Conservation (phyloP, 2,888 invertebrate species). For the Morpho achilles region DNA sequence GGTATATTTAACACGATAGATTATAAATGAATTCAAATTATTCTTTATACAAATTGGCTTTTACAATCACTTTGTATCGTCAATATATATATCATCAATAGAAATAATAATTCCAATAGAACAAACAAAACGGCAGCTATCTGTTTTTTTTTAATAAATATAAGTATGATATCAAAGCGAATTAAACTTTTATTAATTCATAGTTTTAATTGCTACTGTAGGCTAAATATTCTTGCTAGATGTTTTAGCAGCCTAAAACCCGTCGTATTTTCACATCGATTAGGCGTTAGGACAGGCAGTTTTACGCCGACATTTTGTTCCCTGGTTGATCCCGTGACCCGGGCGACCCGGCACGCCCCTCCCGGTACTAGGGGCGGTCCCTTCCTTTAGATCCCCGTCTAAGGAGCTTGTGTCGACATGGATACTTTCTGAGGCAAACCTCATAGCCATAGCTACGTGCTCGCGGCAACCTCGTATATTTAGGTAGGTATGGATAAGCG, state of each 20-base stretch:
- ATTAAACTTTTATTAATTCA: too few species aligned
- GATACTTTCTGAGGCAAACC: constrained; percentile 48
- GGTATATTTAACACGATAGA: too few species aligned
- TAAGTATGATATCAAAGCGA: too few species aligned
- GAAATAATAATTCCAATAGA: too few species aligned
- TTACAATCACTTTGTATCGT: too few species aligned
- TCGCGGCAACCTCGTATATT: constrained; percentile 27
- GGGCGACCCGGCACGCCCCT: constrained; percentile 52
- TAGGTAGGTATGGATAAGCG: constrained; percentile 1
- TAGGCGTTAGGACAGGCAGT: constrained; percentile 37
- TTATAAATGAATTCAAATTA: too few species aligned
- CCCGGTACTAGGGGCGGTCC: constrained; percentile 50
- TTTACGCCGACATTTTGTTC: constrained; percentile 54
- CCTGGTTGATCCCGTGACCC: constrained; percentile 49
- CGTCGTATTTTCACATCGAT: constrained; percentile 25
- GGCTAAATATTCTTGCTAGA: neutral
- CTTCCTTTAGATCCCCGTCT: constrained; percentile 36
- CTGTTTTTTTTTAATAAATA: too few species aligned
- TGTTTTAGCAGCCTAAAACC: constrained; percentile 3
- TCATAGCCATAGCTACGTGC: constrained; percentile 29
- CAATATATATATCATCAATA: too few species aligned
- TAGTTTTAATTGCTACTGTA: too few species aligned
- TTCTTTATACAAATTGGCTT: too few species aligned
- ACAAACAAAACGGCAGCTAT: too few species aligned
- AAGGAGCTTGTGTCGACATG: constrained; percentile 39